Conservation (phyloP, 2,113 vertebrate species). For the Microtus montanus region DNA sequence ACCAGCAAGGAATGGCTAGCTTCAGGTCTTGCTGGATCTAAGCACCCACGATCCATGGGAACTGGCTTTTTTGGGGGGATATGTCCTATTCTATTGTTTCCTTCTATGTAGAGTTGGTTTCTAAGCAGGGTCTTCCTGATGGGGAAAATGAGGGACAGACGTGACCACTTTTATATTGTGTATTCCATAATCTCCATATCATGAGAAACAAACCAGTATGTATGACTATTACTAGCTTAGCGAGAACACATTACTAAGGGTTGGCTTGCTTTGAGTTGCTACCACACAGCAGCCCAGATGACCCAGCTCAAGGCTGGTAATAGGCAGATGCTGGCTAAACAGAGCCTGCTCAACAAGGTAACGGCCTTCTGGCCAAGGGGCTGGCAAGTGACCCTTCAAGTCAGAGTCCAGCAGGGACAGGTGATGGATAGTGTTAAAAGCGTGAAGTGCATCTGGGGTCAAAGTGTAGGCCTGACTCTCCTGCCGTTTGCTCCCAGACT, state of each 20-base stretch:
- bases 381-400: neutral
- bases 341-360: no score
- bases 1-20: rapidly evolving
- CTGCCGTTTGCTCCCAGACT: neutral
- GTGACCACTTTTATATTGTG: neutral
- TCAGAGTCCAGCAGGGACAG: neutral
- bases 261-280: neutral
- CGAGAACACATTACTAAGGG: no score
- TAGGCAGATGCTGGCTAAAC: neutral
- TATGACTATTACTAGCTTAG: neutral
- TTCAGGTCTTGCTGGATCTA: conserved; percentile 15
- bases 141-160: neutral
- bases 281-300: neutral
- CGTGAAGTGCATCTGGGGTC: neutral
- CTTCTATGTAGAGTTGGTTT: neutral
- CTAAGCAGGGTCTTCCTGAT: neutral
- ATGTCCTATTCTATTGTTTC: neutral
- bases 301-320: neutral
- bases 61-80: neutral
- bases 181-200: neutral
- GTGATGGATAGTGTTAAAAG: neutral
- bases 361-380: neutral
- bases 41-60: neutral
- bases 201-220: no score
- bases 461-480: neutral